Percentiles rank a stretch among this genome's conserved stretches.
phyloP scores from a whole-genome alignment of 2,113 vertebrate species.

The Nibea albiflora region DNA sequence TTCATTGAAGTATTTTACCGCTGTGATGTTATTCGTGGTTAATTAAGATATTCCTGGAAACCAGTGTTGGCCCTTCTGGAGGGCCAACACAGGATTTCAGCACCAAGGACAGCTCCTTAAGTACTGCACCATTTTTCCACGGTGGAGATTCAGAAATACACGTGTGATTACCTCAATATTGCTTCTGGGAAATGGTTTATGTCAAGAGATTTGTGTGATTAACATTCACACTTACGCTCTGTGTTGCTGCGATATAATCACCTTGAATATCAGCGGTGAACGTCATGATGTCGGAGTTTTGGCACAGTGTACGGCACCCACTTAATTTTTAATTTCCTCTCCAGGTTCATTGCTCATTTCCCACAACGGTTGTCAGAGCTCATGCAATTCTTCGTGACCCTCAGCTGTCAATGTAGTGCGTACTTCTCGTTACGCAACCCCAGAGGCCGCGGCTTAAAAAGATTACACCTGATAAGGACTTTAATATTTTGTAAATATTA shows the following conservation, averaged over 20 bases:
- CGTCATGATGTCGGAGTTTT: conserved; percentile 51
- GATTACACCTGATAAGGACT: not conserved
- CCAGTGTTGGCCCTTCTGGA: not conserved
- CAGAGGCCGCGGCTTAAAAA: not conserved
- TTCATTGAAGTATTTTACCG: not conserved
- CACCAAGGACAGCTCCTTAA: conserved; percentile 72
- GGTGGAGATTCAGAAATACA: not conserved
- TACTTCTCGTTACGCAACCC: not conserved
- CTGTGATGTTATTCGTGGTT: not conserved
- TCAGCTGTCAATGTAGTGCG: conserved; percentile 44
- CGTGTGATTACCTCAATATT: not conserved
- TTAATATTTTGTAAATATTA: not conserved
- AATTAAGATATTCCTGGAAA: conserved; percentile 8
- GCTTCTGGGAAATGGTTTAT: conserved; percentile 15
- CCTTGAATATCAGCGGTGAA: conserved; percentile 43
- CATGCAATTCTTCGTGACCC: conserved; percentile 48
- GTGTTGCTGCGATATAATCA: conserved; percentile 42
- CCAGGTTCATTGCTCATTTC: conserved; percentile 52
- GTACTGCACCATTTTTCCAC: not conserved
- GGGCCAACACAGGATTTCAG: conserved; percentile 44
- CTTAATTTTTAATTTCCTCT: conserved; percentile 67
- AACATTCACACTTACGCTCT: conserved; percentile 38
- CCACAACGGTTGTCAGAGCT: conserved; percentile 47
- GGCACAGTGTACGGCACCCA: conserved; percentile 24
- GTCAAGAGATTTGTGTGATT: conserved; percentile 35